Percentiles rank a stretch among this genome's conserved stretches.
Conservation (phyloP, 2,113 vertebrate genomes). For the Lathamus discolor region DNA sequence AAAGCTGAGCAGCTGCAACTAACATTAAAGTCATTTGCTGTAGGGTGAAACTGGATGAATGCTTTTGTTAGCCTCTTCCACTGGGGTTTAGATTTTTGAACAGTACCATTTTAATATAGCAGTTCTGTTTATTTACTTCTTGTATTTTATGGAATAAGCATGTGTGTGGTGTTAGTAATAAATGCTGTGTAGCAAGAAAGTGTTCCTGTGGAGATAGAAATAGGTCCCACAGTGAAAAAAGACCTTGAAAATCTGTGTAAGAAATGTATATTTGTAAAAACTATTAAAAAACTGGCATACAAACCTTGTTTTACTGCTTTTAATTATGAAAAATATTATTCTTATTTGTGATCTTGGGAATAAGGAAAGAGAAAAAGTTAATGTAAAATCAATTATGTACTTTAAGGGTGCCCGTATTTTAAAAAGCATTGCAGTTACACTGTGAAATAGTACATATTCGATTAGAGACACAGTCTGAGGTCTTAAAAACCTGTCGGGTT, state of each 20-base stretch:
- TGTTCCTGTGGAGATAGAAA: background rate
- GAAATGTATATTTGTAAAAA: background rate
- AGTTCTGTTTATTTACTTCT: background rate
- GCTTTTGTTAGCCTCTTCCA: conserved; percentile 42
- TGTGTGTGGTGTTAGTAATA: background rate
- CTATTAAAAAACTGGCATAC: background rate
- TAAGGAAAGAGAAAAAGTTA: background rate
- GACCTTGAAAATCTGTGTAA: background rate
- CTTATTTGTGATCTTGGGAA: background rate
- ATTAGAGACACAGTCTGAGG: background rate
- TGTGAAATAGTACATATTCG: background rate
- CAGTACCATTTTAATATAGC: background rate
- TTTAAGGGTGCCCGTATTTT: background rate
- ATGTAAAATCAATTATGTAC: background rate
- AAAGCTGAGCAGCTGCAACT: conserved; percentile 51
- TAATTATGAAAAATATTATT: background rate
- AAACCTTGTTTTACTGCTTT: background rate
- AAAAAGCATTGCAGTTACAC: background rate
- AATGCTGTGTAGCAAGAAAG: background rate
- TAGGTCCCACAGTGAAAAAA: background rate
- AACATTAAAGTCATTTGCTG: conserved; percentile 8
- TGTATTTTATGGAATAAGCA: background rate
- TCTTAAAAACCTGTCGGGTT: background rate
- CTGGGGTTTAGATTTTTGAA: background rate
- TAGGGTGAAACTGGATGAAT: background rate